Evolutionary conservation across 2,113 vertebrate species (phyloP).

Genomic region (Actenoides lindsayi): DNA sequence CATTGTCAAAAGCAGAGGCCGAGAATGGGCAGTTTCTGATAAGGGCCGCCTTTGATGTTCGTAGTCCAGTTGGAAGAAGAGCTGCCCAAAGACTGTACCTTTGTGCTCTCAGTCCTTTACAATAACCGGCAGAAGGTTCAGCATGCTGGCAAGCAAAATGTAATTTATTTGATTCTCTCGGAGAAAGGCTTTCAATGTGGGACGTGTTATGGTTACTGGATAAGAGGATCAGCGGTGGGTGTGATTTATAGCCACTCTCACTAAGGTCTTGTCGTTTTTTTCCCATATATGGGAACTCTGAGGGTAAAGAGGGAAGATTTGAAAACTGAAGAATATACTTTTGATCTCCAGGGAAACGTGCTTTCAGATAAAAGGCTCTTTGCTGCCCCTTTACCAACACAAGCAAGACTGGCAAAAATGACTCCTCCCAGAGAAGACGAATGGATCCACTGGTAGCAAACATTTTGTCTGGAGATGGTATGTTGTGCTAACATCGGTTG

Average conservation of each 20-base stretch:
- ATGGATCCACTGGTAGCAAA: neutral
- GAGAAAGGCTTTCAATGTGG: neutral
- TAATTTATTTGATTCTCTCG: constrained; percentile 17
- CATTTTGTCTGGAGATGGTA: neutral
- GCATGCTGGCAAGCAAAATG: constrained; percentile 19
- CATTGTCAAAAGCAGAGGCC: neutral
- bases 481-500: neutral
- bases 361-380: constrained; percentile 35
- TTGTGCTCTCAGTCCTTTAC: constrained; percentile 21
- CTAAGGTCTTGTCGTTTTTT: neutral
- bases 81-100: neutral
- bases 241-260: constrained; percentile 51
- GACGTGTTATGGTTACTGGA: constrained; percentile 65
- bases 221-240: constrained; percentile 56
- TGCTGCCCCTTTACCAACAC: constrained; percentile 31
- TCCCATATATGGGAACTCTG: constrained; percentile 44
- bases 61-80: neutral
- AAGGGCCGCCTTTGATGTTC: constrained; percentile 11
- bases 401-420: constrained; percentile 18
- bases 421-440: neutral
- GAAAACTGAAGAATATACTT: constrained; percentile 51
- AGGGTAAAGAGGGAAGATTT: constrained; percentile 57
- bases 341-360: constrained; percentile 27
- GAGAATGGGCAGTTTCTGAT: neutral
- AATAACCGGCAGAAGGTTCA: constrained; percentile 12